Conservation (phyloP, 2,113 vertebrate species). For the Alligator sinensis region DNA sequence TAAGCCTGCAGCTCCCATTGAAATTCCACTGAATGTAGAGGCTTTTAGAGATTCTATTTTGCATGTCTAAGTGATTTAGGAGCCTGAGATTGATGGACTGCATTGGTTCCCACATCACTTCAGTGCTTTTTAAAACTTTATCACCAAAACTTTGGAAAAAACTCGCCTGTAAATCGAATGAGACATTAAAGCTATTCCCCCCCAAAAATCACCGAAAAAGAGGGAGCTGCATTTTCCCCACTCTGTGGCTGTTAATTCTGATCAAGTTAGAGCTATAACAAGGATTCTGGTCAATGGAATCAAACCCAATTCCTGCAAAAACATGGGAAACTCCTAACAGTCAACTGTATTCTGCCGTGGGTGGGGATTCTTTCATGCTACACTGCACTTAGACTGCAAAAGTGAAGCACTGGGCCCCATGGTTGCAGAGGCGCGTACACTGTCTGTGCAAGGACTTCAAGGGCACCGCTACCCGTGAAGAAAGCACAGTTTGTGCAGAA, state of each 20-base stretch:
- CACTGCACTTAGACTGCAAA: background rate
- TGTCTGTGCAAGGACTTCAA: background rate
- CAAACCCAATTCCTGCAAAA: conserved; percentile 6
- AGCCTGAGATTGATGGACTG: background rate
- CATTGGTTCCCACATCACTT: background rate
- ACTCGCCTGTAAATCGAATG: background rate
- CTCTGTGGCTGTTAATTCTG: background rate
- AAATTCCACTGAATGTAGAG: background rate
- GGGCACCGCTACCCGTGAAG: background rate
- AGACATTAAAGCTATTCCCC: rapidly evolving
- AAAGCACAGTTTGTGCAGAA: background rate
- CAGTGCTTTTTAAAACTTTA: background rate
- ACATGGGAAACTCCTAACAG: conserved; percentile 39
- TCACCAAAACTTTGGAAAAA: no score
- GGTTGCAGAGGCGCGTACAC: background rate
- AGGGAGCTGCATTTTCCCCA: background rate
- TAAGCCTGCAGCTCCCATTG: no score
- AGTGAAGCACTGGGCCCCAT: conserved; percentile 8
- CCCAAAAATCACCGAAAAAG: rapidly evolving
- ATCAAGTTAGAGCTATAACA: background rate
- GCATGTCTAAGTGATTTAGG: rapidly evolving
- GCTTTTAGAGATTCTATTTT: background rate
- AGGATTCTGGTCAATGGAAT: background rate
- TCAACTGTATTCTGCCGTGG: conserved; percentile 42
- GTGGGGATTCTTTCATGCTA: conserved; percentile 51